Percentiles rank a stretch among this genome's conserved stretches.
These are phyloP conservation scores for Formicarius rufipectus DNA, from an alignment of 2,113 vertebrate genomes.

Conservation along the genomic window DNA sequence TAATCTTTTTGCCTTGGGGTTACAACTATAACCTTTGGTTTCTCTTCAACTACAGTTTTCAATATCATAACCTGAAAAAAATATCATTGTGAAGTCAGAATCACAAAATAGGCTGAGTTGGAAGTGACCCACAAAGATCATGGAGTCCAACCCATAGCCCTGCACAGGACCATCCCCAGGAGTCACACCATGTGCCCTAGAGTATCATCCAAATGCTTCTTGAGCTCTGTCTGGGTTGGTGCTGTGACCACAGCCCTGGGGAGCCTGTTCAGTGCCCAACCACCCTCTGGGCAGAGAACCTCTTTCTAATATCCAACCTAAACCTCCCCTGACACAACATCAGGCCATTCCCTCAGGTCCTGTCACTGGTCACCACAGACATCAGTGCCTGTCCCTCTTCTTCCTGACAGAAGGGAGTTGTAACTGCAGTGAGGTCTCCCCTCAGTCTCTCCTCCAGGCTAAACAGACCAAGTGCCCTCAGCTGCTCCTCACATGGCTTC, in stretches of 20 bases:
- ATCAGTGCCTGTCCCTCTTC: too few species aligned
- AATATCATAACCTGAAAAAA: not conserved
- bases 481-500: too few species aligned
- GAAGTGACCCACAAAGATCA: not conserved
- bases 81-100: not conserved
- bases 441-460: too few species aligned
- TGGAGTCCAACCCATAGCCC: not conserved
- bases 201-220: not conserved
- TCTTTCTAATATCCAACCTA: not conserved
- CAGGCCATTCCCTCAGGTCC: not conserved
- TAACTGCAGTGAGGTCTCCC: too few species aligned
- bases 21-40: not conserved
- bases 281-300: not conserved
- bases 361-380: not conserved
- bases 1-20: not conserved
- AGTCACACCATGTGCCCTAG: not conserved
- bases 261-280: not conserved
- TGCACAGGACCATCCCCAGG: not conserved
- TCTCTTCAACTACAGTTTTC: not conserved
- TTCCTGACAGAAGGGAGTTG: too few species aligned
- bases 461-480: too few species aligned
- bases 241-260: not conserved
- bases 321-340: not conserved
- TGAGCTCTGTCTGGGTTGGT: not conserved
- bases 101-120: not conserved